phyloP scores from a whole-genome alignment of 2,888 invertebrate species.

The Hirtodrosophila cameraria region DNA sequence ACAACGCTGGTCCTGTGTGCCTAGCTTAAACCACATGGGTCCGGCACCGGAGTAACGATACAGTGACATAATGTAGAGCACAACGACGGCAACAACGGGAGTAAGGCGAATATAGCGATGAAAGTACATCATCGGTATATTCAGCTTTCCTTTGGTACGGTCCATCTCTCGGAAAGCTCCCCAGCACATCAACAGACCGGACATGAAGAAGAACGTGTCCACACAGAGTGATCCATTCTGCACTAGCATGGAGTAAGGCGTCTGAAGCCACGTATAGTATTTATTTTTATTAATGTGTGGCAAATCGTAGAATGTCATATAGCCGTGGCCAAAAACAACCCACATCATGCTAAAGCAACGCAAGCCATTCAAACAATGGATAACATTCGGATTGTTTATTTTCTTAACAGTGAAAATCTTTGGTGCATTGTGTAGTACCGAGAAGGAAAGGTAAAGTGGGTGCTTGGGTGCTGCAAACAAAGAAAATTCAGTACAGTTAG shows the following conservation, averaged over 20 bases:
- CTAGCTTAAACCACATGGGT: conserved; percentile 85
- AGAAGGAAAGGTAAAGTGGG: conserved; percentile 81
- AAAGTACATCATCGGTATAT: conserved; percentile 82
- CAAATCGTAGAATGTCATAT: conserved; percentile 82
- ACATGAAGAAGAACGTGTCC: conserved; percentile 87
- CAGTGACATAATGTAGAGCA: conserved; percentile 85
- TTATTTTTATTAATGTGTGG: conserved; percentile 80
- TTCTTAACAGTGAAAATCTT: conserved; percentile 83
- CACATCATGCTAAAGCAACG: conserved; percentile 85
- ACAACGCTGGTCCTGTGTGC: conserved; percentile 82
- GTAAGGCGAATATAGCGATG: conserved; percentile 85
- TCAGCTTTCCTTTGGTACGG: conserved; percentile 81
- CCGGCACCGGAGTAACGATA: conserved; percentile 85
- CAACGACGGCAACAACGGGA: conserved; percentile 85
- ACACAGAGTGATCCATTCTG: conserved; percentile 86
- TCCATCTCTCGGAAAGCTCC: conserved; percentile 83
- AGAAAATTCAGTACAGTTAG: not conserved
- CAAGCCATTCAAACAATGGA: conserved; percentile 84
- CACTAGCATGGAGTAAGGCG: conserved; percentile 82
- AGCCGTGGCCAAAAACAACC: conserved; percentile 84
- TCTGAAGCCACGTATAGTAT: conserved; percentile 79
- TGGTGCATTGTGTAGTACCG: conserved; percentile 83
- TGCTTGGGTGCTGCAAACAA: conserved; percentile 65
- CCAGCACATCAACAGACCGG: conserved; percentile 86
- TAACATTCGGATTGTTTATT: conserved; percentile 81